Evolutionary conservation across 2,888 invertebrate species (phyloP).

Genomic region (Cheilosia urbana): DNA sequence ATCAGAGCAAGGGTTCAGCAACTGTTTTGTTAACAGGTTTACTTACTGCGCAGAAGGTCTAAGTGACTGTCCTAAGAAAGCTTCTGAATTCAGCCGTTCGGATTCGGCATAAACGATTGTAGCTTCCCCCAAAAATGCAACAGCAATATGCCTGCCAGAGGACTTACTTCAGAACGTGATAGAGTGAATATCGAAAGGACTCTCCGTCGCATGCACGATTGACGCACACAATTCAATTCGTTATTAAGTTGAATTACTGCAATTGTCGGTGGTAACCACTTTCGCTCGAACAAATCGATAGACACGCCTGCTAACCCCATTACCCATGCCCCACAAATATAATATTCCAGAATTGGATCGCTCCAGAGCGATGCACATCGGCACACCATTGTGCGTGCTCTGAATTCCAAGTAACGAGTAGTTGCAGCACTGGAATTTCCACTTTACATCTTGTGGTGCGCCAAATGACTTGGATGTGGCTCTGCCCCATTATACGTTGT

Average conservation of each 20-base stretch:
- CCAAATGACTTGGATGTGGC: constrained; percentile 24
- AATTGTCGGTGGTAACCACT: constrained; percentile 23
- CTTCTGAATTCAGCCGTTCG: no score
- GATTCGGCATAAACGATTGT: no score
- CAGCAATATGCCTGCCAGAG: no score
- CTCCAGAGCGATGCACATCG: constrained; percentile 9
- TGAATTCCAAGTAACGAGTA: constrained; percentile 35
- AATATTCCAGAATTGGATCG: not conserved
- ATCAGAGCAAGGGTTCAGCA: no score
- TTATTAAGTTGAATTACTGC: constrained; percentile 15
- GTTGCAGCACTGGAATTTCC: constrained; percentile 48
- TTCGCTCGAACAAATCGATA: constrained; percentile 37
- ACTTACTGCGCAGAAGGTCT: no score
- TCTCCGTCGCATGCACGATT: no score
- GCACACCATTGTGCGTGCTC: constrained; percentile 36
- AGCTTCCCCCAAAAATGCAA: no score
- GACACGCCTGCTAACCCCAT: constrained; percentile 42
- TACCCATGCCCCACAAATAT: constrained; percentile 11
- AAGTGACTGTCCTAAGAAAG: no score
- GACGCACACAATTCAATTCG: not conserved
- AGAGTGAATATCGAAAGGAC: no score
- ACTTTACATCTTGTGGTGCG: constrained; percentile 31
- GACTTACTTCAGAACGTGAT: no score
- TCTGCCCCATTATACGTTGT: constrained; percentile 17
- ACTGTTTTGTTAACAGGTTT: no score